Evolutionary conservation across 1,140 invertebrate genomes (phyloP).

Genomic region (Harlomillsia oculata): DNA sequence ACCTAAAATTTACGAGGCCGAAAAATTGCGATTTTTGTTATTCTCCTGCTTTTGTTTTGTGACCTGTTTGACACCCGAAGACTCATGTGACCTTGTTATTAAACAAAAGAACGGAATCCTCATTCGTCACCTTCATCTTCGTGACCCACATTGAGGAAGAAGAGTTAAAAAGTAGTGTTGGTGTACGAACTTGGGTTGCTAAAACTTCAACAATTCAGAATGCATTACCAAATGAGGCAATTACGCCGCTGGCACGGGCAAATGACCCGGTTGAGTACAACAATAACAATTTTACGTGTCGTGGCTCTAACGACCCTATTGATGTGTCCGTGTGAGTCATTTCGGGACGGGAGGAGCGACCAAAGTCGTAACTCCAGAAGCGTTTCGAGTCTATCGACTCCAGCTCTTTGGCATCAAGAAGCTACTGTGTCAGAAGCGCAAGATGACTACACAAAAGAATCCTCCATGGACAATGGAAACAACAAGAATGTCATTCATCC

Average conservation of each 20-base stretch:
- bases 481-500: not conserved
- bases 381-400: constrained; percentile 1
- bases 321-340: constrained; percentile 7
- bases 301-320: constrained; percentile 2
- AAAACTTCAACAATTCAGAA: not conserved
- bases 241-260: constrained; percentile 4
- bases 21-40: too few species aligned
- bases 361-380: not conserved
- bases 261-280: constrained; percentile 9
- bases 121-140: too few species aligned
- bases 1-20: too few species aligned
- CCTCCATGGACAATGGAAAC: not conserved
- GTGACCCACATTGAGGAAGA: too few species aligned
- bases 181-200: too few species aligned
- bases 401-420: not conserved
- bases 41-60: too few species aligned
- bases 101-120: too few species aligned
- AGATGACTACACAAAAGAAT: not conserved
- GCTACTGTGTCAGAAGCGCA: not conserved
- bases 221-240: constrained; percentile 2
- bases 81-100: too few species aligned
- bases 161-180: too few species aligned
- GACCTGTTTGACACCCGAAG: too few species aligned
- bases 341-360: not conserved
- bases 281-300: constrained; percentile 13